Evolutionary conservation across 2,113 vertebrate species (phyloP).

Genomic region (Pogonocichla stellata): DNA sequence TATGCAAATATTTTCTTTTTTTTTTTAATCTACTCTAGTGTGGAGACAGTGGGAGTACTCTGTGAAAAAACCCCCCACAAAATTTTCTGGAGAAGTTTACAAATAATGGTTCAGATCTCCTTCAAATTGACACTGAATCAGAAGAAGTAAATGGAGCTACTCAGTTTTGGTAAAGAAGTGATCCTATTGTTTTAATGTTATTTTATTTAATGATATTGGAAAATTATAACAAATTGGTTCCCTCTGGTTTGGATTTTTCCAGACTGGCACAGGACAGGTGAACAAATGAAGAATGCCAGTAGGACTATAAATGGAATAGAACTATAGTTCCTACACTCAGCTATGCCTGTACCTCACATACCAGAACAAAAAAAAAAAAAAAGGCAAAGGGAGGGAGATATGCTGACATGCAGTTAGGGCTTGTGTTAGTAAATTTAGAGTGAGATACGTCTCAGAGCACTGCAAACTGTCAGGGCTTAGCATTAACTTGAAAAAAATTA

Average conservation of each 20-base stretch:
- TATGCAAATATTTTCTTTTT: not conserved
- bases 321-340: not conserved
- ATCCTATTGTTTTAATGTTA: slow-evolving; percentile 7
- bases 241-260: slow-evolving; percentile 11
- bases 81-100: not conserved
- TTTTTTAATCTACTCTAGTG: not conserved
- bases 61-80: not conserved
- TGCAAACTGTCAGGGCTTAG: not conserved
- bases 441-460: not conserved
- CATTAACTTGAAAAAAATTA: not conserved
- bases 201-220: not conserved
- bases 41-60: not conserved
- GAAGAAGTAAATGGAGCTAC: not conserved
- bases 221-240: slow-evolving; percentile 3
- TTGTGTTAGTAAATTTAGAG: not conserved
- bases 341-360: not conserved
- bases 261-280: slow-evolving; percentile 14
- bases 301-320: slow-evolving; percentile 18
- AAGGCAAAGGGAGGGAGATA: not conserved
- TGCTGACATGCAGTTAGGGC: not conserved
- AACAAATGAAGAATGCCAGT: not conserved
- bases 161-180: not conserved
- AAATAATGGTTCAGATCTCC: not conserved
- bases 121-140: not conserved
- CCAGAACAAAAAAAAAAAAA: not conserved